Evolutionary conservation across 2,113 vertebrate genomes (phyloP).

Genomic region (Oncorhynchus mykiss): DNA sequence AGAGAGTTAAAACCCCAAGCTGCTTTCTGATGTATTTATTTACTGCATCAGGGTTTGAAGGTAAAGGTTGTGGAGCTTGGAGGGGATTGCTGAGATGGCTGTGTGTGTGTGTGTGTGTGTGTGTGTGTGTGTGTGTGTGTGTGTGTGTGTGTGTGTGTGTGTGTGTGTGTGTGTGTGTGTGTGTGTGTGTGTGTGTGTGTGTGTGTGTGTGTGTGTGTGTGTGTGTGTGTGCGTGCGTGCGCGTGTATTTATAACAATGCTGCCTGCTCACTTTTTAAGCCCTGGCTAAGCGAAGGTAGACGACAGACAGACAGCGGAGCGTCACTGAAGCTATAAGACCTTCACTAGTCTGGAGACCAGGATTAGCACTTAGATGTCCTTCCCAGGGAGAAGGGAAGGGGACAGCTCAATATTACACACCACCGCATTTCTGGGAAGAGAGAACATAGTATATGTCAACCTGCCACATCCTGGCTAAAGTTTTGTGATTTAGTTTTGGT

Average conservation of each 20-base stretch:
- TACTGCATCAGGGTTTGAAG: constrained; percentile 45
- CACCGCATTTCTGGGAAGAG: constrained; percentile 11
- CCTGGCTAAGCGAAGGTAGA: constrained; percentile 20
- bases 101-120: background rate
- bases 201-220: no score
- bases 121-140: background rate
- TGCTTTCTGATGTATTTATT: constrained; percentile 67
- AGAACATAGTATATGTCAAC: constrained; percentile 1
- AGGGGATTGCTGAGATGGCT: constrained; percentile 57
- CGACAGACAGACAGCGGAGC: constrained; percentile 19
- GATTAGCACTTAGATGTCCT: constrained; percentile 48
- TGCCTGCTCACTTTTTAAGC: constrained; percentile 51
- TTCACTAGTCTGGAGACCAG: constrained; percentile 43
- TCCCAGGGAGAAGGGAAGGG: constrained; percentile 15
- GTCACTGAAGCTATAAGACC: constrained; percentile 48
- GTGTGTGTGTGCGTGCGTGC: no score
- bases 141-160: background rate
- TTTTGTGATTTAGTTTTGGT: constrained; percentile 40
- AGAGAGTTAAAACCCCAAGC: constrained; percentile 44
- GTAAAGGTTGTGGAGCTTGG: constrained; percentile 48
- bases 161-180: constrained; percentile 17
- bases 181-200: no score
- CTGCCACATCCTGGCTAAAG: constrained; percentile 11
- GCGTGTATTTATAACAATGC: constrained; percentile 44
- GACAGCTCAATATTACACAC: constrained; percentile 32